These are phyloP conservation scores for Falco novaeseelandiae DNA, from an alignment of 2,797 vertebrate genomes.

Conservation along the genomic window DNA sequence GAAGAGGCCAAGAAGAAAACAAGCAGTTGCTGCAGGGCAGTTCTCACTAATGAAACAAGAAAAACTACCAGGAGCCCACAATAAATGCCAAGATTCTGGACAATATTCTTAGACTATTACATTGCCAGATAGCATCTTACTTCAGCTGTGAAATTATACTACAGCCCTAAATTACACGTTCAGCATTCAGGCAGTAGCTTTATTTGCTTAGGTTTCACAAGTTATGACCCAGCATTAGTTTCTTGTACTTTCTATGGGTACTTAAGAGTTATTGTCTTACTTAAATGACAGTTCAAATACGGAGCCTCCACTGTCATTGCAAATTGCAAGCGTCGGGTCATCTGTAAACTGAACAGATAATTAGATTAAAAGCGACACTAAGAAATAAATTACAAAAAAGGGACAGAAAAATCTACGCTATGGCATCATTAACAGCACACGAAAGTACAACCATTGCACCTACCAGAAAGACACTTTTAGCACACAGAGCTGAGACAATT, in stretches of 20 bases:
- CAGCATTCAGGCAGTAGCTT: not conserved
- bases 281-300: slow-evolving; percentile 96
- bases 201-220: not conserved
- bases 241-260: not conserved
- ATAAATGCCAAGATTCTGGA: not conserved
- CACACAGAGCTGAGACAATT: not conserved
- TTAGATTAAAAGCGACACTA: not conserved
- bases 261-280: slow-evolving; percentile 76
- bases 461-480: not conserved
- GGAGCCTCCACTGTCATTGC: slow-evolving; percentile 97
- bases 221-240: not conserved
- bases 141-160: not conserved
- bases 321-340: slow-evolving; percentile 93
- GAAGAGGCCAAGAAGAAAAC: not conserved
- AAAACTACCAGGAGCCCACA: not conserved
- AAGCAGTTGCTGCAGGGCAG: not conserved
- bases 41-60: not conserved
- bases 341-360: slow-evolving; percentile 90
- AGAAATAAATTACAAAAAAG: not conserved
- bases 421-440: not conserved
- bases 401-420: not conserved
- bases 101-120: not conserved
- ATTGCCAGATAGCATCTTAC: not conserved
- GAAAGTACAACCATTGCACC: not conserved
- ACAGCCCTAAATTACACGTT: not conserved